Evolutionary conservation across 1,140 invertebrate genomes (phyloP), one percentile per base, ranked within the genome.

Genomic region (Zaprionus africanus): DNA sequence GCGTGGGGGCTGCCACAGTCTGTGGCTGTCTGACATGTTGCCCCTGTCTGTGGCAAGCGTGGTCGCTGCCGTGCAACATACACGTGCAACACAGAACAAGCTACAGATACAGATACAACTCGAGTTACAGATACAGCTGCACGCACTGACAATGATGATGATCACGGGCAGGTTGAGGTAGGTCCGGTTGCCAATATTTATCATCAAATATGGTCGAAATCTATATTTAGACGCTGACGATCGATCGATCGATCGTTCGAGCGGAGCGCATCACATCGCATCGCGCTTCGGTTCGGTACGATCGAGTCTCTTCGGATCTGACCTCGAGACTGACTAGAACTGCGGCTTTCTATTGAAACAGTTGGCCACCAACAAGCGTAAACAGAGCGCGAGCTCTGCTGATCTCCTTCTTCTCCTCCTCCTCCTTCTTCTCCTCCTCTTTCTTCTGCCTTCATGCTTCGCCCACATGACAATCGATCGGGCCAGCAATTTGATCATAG

Each of bases 161-260:
- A 66, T 17, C 22, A 53, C 34, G 65, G 38, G 73, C 56, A 85
- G 67, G 67, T 85, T 85, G 82, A 84, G 82, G 82, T 71, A 85
- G 82, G 82, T 85, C 84, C 82, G 57, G 49, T 69, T 76, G 84
- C 84, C 84, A 88, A 84, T 90, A 90, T 88, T 90, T 81, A 87
- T 71, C 85, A 84, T 70, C 85, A 84, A 88, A 88, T 90, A 90
- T 81, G 84, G 84, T 84, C 84, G 78, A 84, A 81, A 84, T 88
- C 84, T 88, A 88, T 88, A 90, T 88, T 90, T 88, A 88, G 84
- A 78, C 67, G 81, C 78, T 88, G 85, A 88, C 85, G 82, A 63
- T 75, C 54, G 26, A 49, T 22, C 41, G 60, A 57, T 49, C 58
- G 38, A 11, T 31, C 41, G 59, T 61, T 57, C 38, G 67, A 62